Evolutionary conservation across 1,140 invertebrate species (phyloP), one percentile per base, ranked within the genome.

Genomic region (Cyclargus thomasi): DNA sequence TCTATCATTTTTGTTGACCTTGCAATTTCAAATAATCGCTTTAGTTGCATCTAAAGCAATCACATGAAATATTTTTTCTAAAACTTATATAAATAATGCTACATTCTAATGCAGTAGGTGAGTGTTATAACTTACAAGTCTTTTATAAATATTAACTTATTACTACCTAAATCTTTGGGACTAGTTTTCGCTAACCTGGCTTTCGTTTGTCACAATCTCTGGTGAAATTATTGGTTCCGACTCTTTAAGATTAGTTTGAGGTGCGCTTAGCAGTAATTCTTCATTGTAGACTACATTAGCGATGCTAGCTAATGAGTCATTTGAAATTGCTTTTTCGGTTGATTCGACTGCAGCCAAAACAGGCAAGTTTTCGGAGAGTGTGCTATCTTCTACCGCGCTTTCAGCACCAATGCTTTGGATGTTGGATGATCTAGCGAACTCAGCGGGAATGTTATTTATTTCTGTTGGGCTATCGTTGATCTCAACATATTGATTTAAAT

Each of bases 91-190:
- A 59, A 59, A 59, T 59, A 59, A 20, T 20, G 18, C 55, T 21
- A 59, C 18, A 59, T 59, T 20, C 55, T 59, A 55, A 20, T 59
- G 55, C 2, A 59, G 55, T 21, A 59, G 39, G 4, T 47, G 29
- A 29, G 39, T 59, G 2, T 21, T 20, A 20, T 59, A 20, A 59
- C 20, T 59, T 59, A 59, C 11, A 20, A 59, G 55, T 59, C 55
- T 59, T 59, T 59, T 21, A 59, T 59, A 59, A 22, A 59, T 22
- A 59, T 59, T 22, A 18, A 59, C 55, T 59, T 11, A 59, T 59
- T 22, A 20, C 55, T 59, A 59, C 17, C 10, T 20, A 20, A 21
- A 55, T 55, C 18, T 20, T 59, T 59, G 17, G 55, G 55, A 59
- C 55, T 59, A 59, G 17, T 20, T 20, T 20, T 18, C 55, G 55